These are phyloP conservation scores for Epinotia ramella DNA, from an alignment of 2,888 invertebrate species.

Conservation along the genomic window DNA sequence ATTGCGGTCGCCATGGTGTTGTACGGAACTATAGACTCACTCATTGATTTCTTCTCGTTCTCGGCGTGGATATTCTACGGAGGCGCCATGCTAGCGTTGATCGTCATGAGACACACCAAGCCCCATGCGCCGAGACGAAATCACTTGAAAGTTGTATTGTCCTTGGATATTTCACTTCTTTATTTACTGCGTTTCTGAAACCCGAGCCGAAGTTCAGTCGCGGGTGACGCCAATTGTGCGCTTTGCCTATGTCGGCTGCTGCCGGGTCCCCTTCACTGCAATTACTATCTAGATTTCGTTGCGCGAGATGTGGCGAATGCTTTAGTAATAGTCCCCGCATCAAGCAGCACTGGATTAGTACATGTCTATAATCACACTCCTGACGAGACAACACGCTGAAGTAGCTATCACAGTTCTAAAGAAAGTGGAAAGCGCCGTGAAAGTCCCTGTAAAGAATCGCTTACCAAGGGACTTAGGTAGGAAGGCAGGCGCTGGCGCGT, in stretches of 20 bases:
- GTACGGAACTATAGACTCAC: conserved; percentile 96
- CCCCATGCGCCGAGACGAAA: conserved; percentile 93
- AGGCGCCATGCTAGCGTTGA: conserved; percentile 95
- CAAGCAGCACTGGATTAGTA: conserved; percentile 15
- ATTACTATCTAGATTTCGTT: conserved; percentile 58
- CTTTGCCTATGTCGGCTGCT: conserved; percentile 62
- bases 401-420: conserved; percentile 2
- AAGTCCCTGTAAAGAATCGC: conserved; percentile 48
- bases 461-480: conserved; percentile 67
- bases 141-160: conserved; percentile 85
- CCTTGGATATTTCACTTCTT: conserved; percentile 85
- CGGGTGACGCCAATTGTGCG: conserved; percentile 69
- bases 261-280: conserved; percentile 73
- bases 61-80: conserved; percentile 99
- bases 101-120: conserved; percentile 96
- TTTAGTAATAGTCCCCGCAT: conserved; percentile 26
- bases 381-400: conserved; percentile 12
- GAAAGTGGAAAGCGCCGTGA: conserved; percentile 31
- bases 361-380: conserved; percentile 8
- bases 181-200: conserved; percentile 82
- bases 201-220: conserved; percentile 75
- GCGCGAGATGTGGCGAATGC: conserved; percentile 52
- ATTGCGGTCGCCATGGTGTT: conserved; percentile 96
- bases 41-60: conserved; percentile 99
- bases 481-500: conserved; percentile 75